These are phyloP conservation scores for Bryconaethiops microstoma DNA, from an alignment of 2,797 vertebrate species.

Conservation along the genomic window DNA sequence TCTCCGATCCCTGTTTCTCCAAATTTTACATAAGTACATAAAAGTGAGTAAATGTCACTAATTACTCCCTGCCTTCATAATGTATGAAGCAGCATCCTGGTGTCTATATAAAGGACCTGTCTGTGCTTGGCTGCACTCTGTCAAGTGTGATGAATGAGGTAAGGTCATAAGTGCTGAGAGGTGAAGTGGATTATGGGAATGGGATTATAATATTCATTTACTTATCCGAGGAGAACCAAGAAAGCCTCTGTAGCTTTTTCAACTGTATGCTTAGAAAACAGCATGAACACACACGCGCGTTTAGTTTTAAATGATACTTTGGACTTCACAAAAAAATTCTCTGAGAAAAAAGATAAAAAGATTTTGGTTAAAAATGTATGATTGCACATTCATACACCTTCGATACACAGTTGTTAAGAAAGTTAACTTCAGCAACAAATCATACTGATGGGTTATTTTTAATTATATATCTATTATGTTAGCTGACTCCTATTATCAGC, in stretches of 20 bases:
- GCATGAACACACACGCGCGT: background rate
- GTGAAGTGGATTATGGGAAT: constrained; percentile 75
- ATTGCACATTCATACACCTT: background rate
- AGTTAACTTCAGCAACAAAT: constrained; percentile 24
- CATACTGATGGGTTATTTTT: constrained; percentile 19
- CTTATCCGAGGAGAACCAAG: background rate
- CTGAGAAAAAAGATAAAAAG: background rate
- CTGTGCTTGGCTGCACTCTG: constrained; percentile 59
- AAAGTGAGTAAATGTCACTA: background rate
- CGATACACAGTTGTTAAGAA: constrained; percentile 1
- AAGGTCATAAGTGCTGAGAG: constrained; percentile 71
- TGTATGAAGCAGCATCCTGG: constrained; percentile 56
- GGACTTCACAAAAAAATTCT: background rate
- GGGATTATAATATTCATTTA: constrained; percentile 66
- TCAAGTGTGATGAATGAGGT: constrained; percentile 83
- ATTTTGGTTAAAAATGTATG: background rate
- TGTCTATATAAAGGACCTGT: constrained; percentile 71
- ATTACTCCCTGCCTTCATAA: background rate
- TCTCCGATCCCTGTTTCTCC: no score
- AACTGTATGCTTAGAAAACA: background rate
- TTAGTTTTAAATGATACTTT: background rate
- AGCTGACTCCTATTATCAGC: constrained; percentile 58
- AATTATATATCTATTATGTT: constrained; percentile 27
- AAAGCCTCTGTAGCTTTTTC: background rate
- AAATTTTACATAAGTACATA: no score